phyloP scores from a whole-genome alignment of 2,113 vertebrate species.

The Toxotes chatareus region DNA sequence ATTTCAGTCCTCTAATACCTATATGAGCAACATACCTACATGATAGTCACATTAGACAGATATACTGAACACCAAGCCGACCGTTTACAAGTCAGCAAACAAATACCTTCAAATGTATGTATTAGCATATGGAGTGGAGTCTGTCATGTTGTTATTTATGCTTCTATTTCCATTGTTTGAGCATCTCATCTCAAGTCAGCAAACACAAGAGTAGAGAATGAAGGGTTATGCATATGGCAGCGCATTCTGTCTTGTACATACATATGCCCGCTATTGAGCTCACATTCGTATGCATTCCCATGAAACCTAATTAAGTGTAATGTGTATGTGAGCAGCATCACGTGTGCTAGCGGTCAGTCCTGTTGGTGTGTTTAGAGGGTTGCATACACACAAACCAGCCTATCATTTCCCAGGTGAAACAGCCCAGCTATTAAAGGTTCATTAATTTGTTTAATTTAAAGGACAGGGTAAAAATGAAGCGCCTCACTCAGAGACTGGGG shows the following conservation, averaged over 20 bases:
- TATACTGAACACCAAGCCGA: slow-evolving; percentile 38
- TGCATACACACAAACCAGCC: slow-evolving; percentile 29
- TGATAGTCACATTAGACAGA: slow-evolving; percentile 36
- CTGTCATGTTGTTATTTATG: slow-evolving; percentile 56
- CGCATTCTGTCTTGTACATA: neutral
- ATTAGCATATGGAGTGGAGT: slow-evolving; percentile 32
- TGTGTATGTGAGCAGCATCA: slow-evolving; percentile 15
- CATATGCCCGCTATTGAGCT: neutral
- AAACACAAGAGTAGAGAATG: slow-evolving; percentile 17
- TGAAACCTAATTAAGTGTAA: slow-evolving; percentile 48
- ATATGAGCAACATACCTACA: slow-evolving; percentile 14
- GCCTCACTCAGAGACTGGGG: slow-evolving; percentile 63
- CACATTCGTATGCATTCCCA: slow-evolving; percentile 38
- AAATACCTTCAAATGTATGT: slow-evolving; percentile 57
- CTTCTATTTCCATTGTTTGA: slow-evolving; percentile 61
- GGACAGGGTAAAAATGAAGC: slow-evolving; percentile 77
- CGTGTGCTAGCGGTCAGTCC: slow-evolving; percentile 34
- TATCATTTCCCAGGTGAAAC: slow-evolving; percentile 63
- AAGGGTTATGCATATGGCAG: slow-evolving; percentile 12
- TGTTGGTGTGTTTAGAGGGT: slow-evolving; percentile 48
- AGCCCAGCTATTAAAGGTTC: slow-evolving; percentile 77
- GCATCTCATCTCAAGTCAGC: slow-evolving; percentile 61
- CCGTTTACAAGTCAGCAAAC: slow-evolving; percentile 56
- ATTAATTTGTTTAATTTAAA: slow-evolving; percentile 86
- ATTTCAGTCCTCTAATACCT: slow-evolving; percentile 16